Evolutionary conservation across 2,888 invertebrate species (phyloP).

Genomic region (Melangyna quadrimaculata): DNA sequence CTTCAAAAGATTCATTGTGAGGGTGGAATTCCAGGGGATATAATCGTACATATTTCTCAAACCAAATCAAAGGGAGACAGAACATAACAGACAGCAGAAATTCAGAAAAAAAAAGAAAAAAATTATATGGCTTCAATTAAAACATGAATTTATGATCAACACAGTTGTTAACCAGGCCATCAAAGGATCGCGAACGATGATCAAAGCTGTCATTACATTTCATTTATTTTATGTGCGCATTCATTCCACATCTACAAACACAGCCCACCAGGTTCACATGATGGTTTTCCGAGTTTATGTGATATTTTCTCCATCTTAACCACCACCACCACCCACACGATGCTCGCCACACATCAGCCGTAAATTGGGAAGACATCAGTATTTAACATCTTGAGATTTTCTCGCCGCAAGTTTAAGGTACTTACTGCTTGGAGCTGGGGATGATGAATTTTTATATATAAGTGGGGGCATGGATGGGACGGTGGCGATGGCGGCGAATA

Average conservation of each 20-base stretch:
- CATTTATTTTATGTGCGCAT: slow-evolving; percentile 72
- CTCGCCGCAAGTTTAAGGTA: background rate
- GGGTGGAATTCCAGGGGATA: slow-evolving; percentile 9
- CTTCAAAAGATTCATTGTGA: background rate
- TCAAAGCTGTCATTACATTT: slow-evolving; percentile 77
- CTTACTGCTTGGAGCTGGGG: background rate
- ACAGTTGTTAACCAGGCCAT: slow-evolving; percentile 72
- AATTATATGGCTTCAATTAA: slow-evolving; percentile 65
- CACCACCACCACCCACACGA: slow-evolving; percentile 3
- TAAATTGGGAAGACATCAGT: slow-evolving; percentile 38
- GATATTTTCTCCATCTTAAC: slow-evolving; percentile 18
- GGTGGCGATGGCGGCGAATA: slow-evolving; percentile 42
- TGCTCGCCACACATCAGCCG: background rate
- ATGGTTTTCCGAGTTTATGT: slow-evolving; percentile 44
- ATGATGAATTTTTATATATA: background rate
- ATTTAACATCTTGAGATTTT: slow-evolving; percentile 30
- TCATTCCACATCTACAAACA: background rate
- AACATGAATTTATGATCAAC: slow-evolving; percentile 71
- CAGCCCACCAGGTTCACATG: slow-evolving; percentile 36
- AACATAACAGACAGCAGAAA: background rate
- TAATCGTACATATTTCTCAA: background rate
- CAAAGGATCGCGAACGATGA: slow-evolving; percentile 74
- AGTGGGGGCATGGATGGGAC: slow-evolving; percentile 20
- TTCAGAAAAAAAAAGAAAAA: background rate
- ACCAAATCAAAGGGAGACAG: background rate